Conservation (phyloP, 2,888 invertebrate species). For the Fragum fragum region DNA sequence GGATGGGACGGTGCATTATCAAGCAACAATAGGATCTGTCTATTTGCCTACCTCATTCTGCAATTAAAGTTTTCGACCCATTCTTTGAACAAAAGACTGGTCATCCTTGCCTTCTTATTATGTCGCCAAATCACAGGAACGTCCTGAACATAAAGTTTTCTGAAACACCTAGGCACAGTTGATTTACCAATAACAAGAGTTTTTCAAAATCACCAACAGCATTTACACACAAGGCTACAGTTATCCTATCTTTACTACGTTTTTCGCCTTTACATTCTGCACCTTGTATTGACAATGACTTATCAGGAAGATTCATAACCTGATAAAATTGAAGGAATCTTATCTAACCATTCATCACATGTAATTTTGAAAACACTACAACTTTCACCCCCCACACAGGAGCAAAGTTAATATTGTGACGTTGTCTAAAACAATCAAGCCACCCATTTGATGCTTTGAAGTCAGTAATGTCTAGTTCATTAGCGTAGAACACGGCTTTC, state of each 20-base stretch:
- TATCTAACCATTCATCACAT: neutral
- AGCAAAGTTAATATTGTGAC: neutral
- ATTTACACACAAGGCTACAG: slow-evolving; percentile 47
- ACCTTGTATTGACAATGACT: slow-evolving; percentile 44
- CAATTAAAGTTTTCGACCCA: slow-evolving; percentile 32
- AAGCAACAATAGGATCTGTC: slow-evolving; percentile 34
- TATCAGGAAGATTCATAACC: slow-evolving; percentile 22
- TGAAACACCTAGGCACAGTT: slow-evolving; percentile 54
- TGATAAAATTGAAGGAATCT: neutral
- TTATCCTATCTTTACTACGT: slow-evolving; percentile 57
- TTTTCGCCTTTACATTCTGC: slow-evolving; percentile 59
- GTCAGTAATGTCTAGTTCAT: neutral
- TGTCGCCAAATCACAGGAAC: slow-evolving; percentile 34
- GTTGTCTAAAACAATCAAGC: slow-evolving; percentile 4
- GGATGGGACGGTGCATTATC: slow-evolving; percentile 41
- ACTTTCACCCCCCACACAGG: slow-evolving; percentile 21
- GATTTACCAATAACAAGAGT: slow-evolving; percentile 57
- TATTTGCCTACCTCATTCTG: slow-evolving; percentile 28
- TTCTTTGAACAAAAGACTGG: slow-evolving; percentile 24
- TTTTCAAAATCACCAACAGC: slow-evolving; percentile 49
- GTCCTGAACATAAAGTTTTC: neutral
- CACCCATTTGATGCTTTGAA: slow-evolving; percentile 15
- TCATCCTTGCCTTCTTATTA: slow-evolving; percentile 61
- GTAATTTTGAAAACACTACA: neutral
- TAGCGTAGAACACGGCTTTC: neutral